Percentiles rank a stretch among this genome's conserved stretches.
These are phyloP conservation scores for Equus quagga DNA, from an alignment of 2,113 vertebrate genomes.

Conservation along the genomic window DNA sequence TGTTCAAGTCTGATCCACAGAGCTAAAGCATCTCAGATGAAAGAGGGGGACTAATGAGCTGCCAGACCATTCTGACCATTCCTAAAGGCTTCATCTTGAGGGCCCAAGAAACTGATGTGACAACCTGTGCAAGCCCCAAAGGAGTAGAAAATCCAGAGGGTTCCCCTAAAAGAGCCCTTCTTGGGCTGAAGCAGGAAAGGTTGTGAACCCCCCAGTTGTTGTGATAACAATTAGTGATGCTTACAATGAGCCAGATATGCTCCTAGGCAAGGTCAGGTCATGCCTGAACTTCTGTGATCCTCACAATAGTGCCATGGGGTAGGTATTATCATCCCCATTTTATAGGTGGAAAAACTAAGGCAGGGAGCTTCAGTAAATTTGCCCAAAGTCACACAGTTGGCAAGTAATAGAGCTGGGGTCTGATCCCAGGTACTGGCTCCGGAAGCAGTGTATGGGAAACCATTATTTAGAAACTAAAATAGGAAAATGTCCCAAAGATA, in stretches of 20 bases:
- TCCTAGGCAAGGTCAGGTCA: background rate
- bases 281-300: background rate
- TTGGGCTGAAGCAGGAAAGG: background rate
- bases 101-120: background rate
- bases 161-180: background rate
- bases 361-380: background rate
- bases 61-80: background rate
- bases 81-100: background rate
- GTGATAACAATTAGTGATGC: background rate
- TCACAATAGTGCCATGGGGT: background rate
- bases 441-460: background rate
- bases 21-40: background rate
- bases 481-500: background rate
- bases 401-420: background rate
- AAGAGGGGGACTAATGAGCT: background rate
- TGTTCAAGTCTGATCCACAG: background rate
- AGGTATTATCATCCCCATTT: background rate
- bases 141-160: conserved; percentile 20
- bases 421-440: background rate
- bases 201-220: background rate
- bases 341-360: background rate
- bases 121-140: background rate
- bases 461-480: background rate
- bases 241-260: background rate
- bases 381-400: background rate